Evolutionary conservation across 2,888 invertebrate genomes (phyloP), one percentile per base, ranked within the genome.

Genomic region (Tetranychus piercei): DNA sequence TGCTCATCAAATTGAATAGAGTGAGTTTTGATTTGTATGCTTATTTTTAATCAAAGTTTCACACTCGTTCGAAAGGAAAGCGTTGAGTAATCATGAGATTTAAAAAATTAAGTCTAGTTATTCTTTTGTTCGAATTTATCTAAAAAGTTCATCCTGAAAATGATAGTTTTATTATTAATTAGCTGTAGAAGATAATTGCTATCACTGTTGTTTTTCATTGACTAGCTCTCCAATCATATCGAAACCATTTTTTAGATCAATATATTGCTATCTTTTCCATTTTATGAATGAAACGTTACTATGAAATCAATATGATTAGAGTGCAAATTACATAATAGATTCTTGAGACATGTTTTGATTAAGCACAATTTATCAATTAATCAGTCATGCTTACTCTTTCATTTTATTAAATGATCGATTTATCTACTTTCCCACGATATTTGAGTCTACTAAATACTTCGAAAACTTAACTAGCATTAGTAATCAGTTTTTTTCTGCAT

Each of bases 1-100:
- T 99, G 82, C 90, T 96, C 85, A 87, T 99, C 79, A 97, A 97
- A 83, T 86, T 99, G 80, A 99, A 99, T 84, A 94, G 91, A 88
- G 94, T 94, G 83, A 80, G 80, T 73, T 44, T 43, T 1, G 18
- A 20, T 18, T 34, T 23, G 18, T 34, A 34, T 34, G 34, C 34
- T 4, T 34, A 34, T 65, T 65, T 2, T 20, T 65, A n/a, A 65
- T 65, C 20, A 20, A 20, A 65, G 20, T 65, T 18, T 18, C 18
- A 65, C 65, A 65, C 20, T 65, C 0, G 6, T n/a, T 65, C 34
- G 34, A 34, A 34, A 34, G 34, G 34, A 34, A 34, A 34, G 34
- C 34, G 4, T 23, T 23, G 23, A 23, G 23, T 23, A 23, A 23
- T 23, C 23, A 23, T 23, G 23, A 23, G 23, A 3, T 23, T 23